Evolutionary conservation across 2,888 invertebrate genomes (phyloP).

Genomic region (Ariolimax columbianus): DNA sequence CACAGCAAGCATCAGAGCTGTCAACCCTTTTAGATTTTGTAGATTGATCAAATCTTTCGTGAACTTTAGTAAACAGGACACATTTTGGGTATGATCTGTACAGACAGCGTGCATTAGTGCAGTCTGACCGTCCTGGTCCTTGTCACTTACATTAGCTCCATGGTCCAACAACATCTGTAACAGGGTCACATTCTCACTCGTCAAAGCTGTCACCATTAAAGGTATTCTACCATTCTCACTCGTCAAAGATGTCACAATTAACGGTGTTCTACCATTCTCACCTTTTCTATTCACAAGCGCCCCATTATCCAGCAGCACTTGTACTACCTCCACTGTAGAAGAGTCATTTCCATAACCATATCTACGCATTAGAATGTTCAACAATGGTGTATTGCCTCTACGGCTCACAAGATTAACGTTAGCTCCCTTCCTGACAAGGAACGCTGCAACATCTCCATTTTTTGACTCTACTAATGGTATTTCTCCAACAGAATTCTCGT

Average conservation of each 20-base stretch:
- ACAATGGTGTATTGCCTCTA: not conserved
- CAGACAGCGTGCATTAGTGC: not conserved
- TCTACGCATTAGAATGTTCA: not conserved
- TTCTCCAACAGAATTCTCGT: not conserved
- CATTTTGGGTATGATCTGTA: not conserved
- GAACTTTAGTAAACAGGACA: not conserved
- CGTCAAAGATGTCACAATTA: not conserved
- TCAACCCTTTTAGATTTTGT: not conserved
- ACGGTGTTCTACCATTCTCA: not conserved
- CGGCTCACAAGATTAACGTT: not conserved
- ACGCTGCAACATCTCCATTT: not conserved
- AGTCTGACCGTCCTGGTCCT: not conserved
- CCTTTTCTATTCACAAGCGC: not conserved
- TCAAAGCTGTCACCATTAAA: slow-evolving; percentile 6
- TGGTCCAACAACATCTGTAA: not conserved
- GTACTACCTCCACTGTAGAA: not conserved
- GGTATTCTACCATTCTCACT: too few species aligned
- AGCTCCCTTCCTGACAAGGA: not conserved
- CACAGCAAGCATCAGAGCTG: not conserved
- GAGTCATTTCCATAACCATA: not conserved
- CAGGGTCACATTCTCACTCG: not conserved
- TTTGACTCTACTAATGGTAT: not conserved
- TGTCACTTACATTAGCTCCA: not conserved
- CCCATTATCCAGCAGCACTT: not conserved
- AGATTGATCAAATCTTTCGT: not conserved